Evolutionary conservation across 2,113 vertebrate species (phyloP).

Genomic region (Antigone vipio): DNA sequence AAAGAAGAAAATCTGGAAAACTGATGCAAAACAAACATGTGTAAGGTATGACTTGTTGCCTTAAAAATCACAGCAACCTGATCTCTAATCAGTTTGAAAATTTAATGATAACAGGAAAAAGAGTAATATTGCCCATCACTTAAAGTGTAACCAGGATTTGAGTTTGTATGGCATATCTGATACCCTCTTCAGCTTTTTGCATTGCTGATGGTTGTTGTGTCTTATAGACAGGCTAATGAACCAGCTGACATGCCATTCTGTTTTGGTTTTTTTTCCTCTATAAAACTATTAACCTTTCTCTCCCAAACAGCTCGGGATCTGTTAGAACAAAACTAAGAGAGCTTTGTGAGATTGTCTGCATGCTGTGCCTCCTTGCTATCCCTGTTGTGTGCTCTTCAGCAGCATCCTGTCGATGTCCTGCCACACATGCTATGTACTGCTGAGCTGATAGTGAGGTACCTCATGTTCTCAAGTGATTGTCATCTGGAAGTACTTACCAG

Average conservation of each 20-base stretch:
- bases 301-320: not conserved
- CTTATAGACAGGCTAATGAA: not conserved
- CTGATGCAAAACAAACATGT: not conserved
- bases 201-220: not conserved
- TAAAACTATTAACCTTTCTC: not conserved
- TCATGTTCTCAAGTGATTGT: not conserved
- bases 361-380: not conserved
- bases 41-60: not conserved
- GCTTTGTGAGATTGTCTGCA: not conserved
- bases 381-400: not conserved
- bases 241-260: not conserved
- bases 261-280: not conserved
- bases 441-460: not conserved
- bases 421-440: fast-evolving
- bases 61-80: not conserved
- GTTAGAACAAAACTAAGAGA: not conserved
- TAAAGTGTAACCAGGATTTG: not conserved
- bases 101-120: not conserved
- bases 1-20: not conserved
- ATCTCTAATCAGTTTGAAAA: not conserved
- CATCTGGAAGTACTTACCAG: conserved; percentile 16
- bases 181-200: not conserved
- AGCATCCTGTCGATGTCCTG: not conserved
- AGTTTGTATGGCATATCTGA: not conserved
- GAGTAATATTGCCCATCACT: not conserved